Evolutionary conservation across 2,113 vertebrate genomes (phyloP), one percentile per base, ranked within the genome.

Genomic region (Malurus elegans): DNA sequence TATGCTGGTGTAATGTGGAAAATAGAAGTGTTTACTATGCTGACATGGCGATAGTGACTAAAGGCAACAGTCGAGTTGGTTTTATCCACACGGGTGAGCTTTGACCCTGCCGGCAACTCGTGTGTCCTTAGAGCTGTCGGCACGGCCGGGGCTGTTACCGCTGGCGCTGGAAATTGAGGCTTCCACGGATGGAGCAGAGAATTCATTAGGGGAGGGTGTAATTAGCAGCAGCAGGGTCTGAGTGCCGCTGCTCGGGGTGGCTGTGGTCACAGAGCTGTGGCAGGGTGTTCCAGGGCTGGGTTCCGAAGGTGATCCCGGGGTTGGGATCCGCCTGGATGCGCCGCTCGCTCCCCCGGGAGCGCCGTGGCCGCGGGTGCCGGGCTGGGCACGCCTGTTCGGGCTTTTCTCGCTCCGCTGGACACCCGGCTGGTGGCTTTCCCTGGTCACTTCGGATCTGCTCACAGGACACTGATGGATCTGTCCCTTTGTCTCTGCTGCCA

Each of bases 101-200:
- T 60, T 53, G 66, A 17, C 65, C 5, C 1, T 1, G 0, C 31
- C 1, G 2, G 36, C 1, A 5, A 7, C 29, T 51, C 5, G 0
- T 5, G 65, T 19, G 61, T 1, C 62, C 83, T 32, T 29, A 4
- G 36, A 72, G 58, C 70, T 42, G 42, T 7, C 2, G 0, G 76
- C 48, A 48, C 53, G 57, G 36, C 54, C 45, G 23, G 44, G 42
- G 42, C 73, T 76, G 74, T 8, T 50, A 4, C 58, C 47, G 53
- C 74, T 21, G 82, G 61, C 50, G 1, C 40, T 50, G 47, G 42
- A 42, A 92, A 51, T 0, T 0, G 2, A 48, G 70, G 57, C 14
- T 57, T 19, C 34, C 6, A 13, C 3, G 54, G 66, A 42, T 25
- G 47, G n/a, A 61, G n/a, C 54, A 0, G 5, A 56, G 32, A 38